These are phyloP conservation scores for Chironomus tepperi DNA, from an alignment of 1,140 invertebrate species.

Conservation along the genomic window DNA sequence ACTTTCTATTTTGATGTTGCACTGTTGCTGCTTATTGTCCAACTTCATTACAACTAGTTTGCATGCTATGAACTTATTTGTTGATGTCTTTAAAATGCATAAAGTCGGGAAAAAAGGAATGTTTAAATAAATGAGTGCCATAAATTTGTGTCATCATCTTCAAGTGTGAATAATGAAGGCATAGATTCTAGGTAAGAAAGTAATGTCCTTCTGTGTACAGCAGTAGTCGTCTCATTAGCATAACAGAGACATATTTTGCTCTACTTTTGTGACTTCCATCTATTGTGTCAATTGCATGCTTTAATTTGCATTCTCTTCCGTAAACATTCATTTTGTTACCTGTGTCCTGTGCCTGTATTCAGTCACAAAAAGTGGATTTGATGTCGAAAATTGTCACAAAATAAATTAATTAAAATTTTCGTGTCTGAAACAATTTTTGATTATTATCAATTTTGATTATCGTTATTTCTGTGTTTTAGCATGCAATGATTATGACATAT, in stretches of 20 bases:
- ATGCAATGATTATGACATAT: neutral
- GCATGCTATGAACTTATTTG: neutral
- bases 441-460: too few relatives aligned
- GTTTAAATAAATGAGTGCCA: neutral
- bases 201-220: neutral
- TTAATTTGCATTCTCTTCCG: neutral
- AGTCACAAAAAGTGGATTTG: too few relatives aligned
- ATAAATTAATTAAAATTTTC: neutral
- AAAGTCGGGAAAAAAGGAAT: neutral
- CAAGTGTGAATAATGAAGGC: neutral
- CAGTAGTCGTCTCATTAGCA: constrained; percentile 4
- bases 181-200: neutral
- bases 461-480: too few relatives aligned
- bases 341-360: neutral
- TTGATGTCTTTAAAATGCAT: neutral
- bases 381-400: neutral
- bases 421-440: too few relatives aligned
- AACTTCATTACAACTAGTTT: neutral
- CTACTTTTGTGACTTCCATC: neutral
- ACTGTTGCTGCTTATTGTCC: neutral
- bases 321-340: neutral
- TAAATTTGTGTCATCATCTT: neutral
- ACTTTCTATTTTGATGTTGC: constrained; percentile 21
- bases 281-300: neutral
- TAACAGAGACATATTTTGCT: neutral